Conservation (phyloP, 2,113 vertebrate species). For the Lipotes vexillifer region DNA sequence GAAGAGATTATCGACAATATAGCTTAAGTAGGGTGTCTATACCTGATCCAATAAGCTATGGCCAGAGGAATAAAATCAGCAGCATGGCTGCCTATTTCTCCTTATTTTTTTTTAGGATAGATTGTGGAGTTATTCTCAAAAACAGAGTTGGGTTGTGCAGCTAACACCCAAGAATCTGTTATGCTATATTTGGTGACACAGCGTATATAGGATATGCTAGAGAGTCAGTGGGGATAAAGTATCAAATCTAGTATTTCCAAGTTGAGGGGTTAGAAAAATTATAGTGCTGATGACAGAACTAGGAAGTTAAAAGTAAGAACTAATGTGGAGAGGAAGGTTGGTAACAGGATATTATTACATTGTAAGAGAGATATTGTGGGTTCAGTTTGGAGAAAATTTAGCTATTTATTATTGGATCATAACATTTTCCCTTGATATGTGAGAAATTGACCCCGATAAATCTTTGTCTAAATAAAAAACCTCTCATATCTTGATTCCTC, state of each 20-base stretch:
- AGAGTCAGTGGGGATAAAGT: not conserved
- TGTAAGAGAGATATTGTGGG: not conserved
- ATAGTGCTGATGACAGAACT: not conserved
- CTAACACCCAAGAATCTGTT: not conserved
- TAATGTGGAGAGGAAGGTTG: not conserved
- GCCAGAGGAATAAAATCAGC: not conserved
- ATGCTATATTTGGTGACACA: not conserved
- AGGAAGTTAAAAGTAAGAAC: not conserved
- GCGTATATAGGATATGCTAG: not conserved
- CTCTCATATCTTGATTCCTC: not conserved
- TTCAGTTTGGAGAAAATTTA: conserved; percentile 5
- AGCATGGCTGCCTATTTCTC: not conserved
- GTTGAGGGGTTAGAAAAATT: not conserved
- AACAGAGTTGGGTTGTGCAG: not conserved
- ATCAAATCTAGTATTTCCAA: not conserved
- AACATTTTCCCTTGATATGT: not conserved
- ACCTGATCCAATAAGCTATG: not conserved
- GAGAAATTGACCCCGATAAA: not conserved
- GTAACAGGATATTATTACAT: not conserved
- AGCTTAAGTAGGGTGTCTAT: not conserved
- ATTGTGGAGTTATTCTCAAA: not conserved
- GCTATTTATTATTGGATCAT: not conserved
- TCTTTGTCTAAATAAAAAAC: not conserved
- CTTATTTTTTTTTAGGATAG: not conserved
- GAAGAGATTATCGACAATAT: not conserved